Evolutionary conservation across 2,113 vertebrate genomes (phyloP).

Genomic region (Onychostruthus taczanowskii): DNA sequence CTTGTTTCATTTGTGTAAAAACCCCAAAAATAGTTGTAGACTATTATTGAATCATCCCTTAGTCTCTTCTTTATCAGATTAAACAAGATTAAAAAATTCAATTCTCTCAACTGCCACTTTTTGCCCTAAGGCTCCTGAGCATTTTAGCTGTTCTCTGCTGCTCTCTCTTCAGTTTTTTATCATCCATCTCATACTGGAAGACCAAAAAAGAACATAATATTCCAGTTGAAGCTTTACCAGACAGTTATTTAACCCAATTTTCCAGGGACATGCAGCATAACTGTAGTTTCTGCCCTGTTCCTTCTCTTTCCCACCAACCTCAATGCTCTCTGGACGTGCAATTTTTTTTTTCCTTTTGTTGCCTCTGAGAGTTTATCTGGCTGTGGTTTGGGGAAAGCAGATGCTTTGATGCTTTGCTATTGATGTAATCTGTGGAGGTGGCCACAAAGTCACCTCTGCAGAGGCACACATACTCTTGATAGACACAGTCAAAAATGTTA

Average conservation of each 20-base stretch:
- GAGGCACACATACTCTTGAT: not conserved
- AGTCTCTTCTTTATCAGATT: not conserved
- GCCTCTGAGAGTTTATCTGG: not conserved
- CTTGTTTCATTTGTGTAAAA: not conserved
- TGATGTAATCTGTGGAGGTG: not conserved
- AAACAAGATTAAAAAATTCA: not conserved
- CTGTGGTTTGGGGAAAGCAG: not conserved
- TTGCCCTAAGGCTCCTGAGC: not conserved
- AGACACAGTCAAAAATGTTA: not conserved
- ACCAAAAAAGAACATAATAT: not conserved
- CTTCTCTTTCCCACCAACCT: not conserved
- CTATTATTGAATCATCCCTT: not conserved
- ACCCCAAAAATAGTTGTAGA: not conserved
- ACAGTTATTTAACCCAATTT: not conserved
- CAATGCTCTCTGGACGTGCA: not conserved
- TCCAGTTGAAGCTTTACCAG: not conserved
- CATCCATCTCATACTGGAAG: not conserved
- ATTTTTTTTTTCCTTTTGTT: not conserved
- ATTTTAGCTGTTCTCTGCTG: not conserved
- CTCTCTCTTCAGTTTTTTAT: not conserved
- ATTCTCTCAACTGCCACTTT: not conserved
- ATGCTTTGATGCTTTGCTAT: slow-evolving; percentile 5
- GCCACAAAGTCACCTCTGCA: not conserved
- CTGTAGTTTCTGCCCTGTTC: not conserved
- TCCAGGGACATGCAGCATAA: not conserved